Evolutionary conservation across 2,888 invertebrate genomes (phyloP), one percentile per base, ranked within the genome.

Genomic region (Smittia aterrima): DNA sequence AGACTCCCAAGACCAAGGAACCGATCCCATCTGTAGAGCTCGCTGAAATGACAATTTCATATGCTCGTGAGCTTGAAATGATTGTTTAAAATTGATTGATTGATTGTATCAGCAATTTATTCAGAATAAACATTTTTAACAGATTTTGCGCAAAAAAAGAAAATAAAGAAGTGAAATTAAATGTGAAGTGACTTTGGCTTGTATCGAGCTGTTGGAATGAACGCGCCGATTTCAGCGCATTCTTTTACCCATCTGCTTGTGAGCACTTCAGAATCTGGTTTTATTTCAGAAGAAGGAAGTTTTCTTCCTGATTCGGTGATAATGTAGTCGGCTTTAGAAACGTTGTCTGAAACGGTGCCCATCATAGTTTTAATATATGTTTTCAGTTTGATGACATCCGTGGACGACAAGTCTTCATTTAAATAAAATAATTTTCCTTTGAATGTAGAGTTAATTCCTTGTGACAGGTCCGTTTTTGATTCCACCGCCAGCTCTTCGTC

Each of bases 31-130:
- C 98, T 6, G 86, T 89, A 32, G 93, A 96, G 80, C 85, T 99
- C 38, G 96, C 97, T 0, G 91, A 93, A 79, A 95, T 98, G 82
- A 93, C 95, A 18, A 92, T 99, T 78, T 95, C 95, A 81, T 99
- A 99, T 83, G 99, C 98, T 1, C 90, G 93, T 80, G 98, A 99
- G 86, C 87, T 99, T 78, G 98, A 99, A 85, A 98, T 97, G 96
- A 99, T 99, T 85, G 98, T 99, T 76, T 98, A 91, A 87, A 66
- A 16, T 22, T 16, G 27, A 20, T 67, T 32, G n/a, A n/a, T n/a
- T n/a, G n/a, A n/a, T n/a, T n/a, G n/a, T n/a, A 32, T 24, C 66
- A 18, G n/a, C 7, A 16, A 27, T 66, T 67, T 38, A 24, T 67
- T 40, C n/a, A 64, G 25, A 18, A 20, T 58, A 58, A 58, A 18